Conservation (phyloP, 2,888 invertebrate species). For the Shargacucullia verbasci region DNA sequence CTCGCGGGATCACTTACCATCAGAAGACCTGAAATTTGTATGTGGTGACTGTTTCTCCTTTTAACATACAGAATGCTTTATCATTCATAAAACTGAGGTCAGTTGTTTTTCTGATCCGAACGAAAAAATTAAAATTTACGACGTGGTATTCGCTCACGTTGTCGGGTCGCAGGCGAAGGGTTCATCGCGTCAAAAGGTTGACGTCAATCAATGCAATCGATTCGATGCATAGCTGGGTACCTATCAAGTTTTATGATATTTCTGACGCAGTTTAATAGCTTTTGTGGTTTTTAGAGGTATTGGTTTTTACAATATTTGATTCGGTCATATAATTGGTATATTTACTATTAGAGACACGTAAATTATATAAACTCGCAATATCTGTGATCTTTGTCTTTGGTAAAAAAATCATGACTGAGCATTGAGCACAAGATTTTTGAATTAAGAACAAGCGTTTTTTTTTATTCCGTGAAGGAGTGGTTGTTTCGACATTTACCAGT, state of each 20-base stretch:
- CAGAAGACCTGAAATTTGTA: too few species aligned
- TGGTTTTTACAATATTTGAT: conserved; percentile 2
- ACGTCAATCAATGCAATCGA: conserved; percentile 19
- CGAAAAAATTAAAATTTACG: too few species aligned
- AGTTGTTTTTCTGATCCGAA: too few species aligned
- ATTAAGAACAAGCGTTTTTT: not conserved
- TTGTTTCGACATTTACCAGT: not conserved
- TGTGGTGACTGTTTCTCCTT: too few species aligned
- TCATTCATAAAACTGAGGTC: too few species aligned
- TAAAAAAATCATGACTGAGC: too few species aligned
- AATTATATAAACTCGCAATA: not conserved
- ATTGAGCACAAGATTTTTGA: not conserved
- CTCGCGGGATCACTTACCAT: too few species aligned
- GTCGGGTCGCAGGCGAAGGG: too few species aligned
- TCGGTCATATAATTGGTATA: not conserved
- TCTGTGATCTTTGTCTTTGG: too few species aligned
- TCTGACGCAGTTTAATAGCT: not conserved
- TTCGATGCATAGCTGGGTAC: not conserved
- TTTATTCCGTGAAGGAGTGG: not conserved
- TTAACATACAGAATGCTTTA: too few species aligned
- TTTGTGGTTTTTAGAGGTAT: conserved; percentile 6
- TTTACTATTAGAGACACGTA: not conserved
- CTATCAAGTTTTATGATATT: not conserved
- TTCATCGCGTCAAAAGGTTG: conserved; percentile 1
- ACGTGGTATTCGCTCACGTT: too few species aligned